Evolutionary conservation across 2,888 invertebrate species (phyloP), one percentile per base, ranked within the genome.

Genomic region (Tipula confusa): DNA sequence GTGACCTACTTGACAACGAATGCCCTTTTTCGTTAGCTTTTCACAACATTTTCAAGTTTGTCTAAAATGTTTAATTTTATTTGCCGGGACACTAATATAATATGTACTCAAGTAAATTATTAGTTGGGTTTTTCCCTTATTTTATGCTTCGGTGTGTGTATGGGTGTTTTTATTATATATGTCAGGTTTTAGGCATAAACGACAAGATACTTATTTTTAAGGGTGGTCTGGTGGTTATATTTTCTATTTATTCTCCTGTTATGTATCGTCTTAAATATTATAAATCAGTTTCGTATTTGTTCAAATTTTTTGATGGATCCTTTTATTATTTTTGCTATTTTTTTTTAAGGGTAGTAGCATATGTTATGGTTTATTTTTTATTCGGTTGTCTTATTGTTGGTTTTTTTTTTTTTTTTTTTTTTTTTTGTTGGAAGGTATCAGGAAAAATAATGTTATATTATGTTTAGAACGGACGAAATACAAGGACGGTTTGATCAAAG

Each of bases 301-400:
- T 64, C 64, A 64, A 64, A 24, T 64, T 64, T 64, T 64, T 64
- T 64, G 64, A 64, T 64, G 64, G 64, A 64, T 64, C 64, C 64
- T 64, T 64, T 64, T 64, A 64, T 64, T 64, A 64, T 64, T 64
- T 64, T 24, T 9, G 4, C 24, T 1, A n/a, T 64, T 64, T 64
- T 64, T 24, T n/a, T n/a, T n/a, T n/a, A n/a, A 24, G 64, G 64
- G 64, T 64, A n/a, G n/a, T n/a, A 64, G 64, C 64, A 64, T 64
- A 64, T 48, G 48, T 48, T 48, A 48, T 64, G 64, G 64, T 64
- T 64, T 64, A 64, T 64, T 64, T 64, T 24, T 64, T 64, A 64
- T 64, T 64, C 18, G 64, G 64, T 64, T 24, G 64, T 24, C 64
- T 11, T 64, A 64, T 64, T 64, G 64, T 64, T 64, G 64, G 24